Base-by-base conservation (phyloP, 1,140 invertebrate species). In the Halictus rubicundus region DNA sequence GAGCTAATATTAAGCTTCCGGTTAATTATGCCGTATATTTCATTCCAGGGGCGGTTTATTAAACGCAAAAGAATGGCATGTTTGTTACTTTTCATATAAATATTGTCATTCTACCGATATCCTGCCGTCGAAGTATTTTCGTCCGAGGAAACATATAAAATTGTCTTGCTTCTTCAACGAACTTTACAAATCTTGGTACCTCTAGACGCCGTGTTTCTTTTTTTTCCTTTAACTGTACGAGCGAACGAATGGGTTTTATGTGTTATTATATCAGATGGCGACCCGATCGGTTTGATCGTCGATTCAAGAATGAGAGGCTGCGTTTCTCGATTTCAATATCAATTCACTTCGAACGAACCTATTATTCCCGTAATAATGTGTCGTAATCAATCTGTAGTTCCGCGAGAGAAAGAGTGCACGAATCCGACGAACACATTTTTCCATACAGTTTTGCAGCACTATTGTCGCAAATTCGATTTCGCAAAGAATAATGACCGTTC, bases 241-340 rank as follows among this genome's bases (percentile, higher is more conserved):
- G n/a, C 32, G 23, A 8, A 61, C 21, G n/a, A 52, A 39, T 39
- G 39, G 27, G 39, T 16, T 21, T 1, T 1, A 16, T 7, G 6
- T 27, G 39, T n/a, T 19, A 57, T 69, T 78, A 49, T 77, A 70
- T 70, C n/a, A 63, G 37, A 27, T 10, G 42, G 39, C 68, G 60
- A 37, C 39, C 27, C 49, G 61, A 78, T 27, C 46, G 21, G 23
- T 52, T 70, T 21, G 57, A 52, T 42, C 57, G 9, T 32, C 10
- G 39, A 60, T 12, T 4, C 16, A 37, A 25, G 12, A 37, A 21
- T 25, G 23, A 12, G 7, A 32, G 37, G 6, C 19, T 49, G 10
- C 21, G 27, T 52, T 49, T 64, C 21, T 9, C 16, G 39, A 71
- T 63, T 71, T 63, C 16, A 7, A 6, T 42, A 54, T 49, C 57